Conservation (phyloP, 2,113 vertebrate species). For the Microtus richardsoni region DNA sequence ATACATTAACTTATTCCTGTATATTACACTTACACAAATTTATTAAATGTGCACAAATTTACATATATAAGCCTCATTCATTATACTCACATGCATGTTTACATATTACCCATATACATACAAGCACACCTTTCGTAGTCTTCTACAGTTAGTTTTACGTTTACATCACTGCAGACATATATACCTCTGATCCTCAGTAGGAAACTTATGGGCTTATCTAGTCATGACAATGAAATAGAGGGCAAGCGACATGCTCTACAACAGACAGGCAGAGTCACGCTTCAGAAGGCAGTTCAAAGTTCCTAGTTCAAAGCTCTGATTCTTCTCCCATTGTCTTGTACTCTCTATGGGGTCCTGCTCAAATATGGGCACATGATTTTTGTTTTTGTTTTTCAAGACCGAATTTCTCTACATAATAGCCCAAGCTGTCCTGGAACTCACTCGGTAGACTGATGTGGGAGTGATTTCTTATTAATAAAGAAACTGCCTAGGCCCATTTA, state of each 20-base stretch:
- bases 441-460: too few species aligned
- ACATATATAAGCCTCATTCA: background rate
- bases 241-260: background rate
- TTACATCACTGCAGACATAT: background rate
- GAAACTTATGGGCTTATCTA: background rate
- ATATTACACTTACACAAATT: background rate
- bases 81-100: background rate
- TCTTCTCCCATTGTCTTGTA: background rate
- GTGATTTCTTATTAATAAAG: too few species aligned
- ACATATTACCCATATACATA: background rate
- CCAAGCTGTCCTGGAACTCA: background rate
- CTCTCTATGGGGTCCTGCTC: background rate
- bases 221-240: background rate
- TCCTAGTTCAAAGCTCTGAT: background rate
- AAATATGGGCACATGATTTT: background rate
- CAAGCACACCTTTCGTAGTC: background rate
- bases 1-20: background rate
- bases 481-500: too few species aligned
- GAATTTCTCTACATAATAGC: background rate
- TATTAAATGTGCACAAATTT: background rate
- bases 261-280: background rate
- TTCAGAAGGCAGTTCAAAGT: background rate
- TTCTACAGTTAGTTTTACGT: background rate
- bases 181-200: background rate
- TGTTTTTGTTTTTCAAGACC: background rate